Percentiles rank a stretch among this genome's conserved stretches.
Evolutionary conservation across 2,113 vertebrate genomes (phyloP).

Genomic region (Nannobrachium achirus): DNA sequence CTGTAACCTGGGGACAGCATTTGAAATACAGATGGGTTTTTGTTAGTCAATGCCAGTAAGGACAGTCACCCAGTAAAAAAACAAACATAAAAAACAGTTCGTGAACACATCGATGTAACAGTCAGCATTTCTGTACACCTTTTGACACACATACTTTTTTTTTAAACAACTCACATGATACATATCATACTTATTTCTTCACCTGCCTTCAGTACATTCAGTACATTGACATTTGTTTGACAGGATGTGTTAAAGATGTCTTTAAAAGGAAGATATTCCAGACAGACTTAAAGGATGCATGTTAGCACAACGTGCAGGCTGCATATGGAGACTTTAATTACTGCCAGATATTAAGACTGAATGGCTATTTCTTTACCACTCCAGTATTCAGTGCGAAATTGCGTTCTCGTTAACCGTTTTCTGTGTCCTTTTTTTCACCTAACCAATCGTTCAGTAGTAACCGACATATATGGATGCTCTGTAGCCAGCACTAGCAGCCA

Average conservation of each 20-base stretch:
- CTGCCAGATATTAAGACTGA: too few relatives aligned
- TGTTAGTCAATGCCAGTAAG: constrained; percentile 91
- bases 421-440: too few relatives aligned
- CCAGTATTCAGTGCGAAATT: too few relatives aligned
- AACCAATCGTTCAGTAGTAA: too few relatives aligned
- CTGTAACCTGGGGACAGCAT: constrained; percentile 99
- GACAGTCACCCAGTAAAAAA: constrained; percentile 68
- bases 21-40: constrained; percentile 99
- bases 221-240: constrained; percentile 24
- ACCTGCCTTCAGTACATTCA: constrained; percentile 37
- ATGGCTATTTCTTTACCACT: too few relatives aligned
- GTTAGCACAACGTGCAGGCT: constrained; percentile 12
- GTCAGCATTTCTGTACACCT: constrained; percentile 32
- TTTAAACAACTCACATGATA: constrained; percentile 33
- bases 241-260: constrained; percentile 37
- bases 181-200: constrained; percentile 35
- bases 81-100: constrained; percentile 65
- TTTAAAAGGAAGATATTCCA: constrained; percentile 36
- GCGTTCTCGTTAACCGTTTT: too few relatives aligned
- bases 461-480: too few relatives aligned
- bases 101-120: constrained; percentile 67
- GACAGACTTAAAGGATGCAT: constrained; percentile 35
- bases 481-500: too few relatives aligned
- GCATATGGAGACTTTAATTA: too few relatives aligned
- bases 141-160: constrained; percentile 56